These are phyloP conservation scores for Phengaris arion DNA, from an alignment of 2,888 invertebrate species.

Conservation along the genomic window DNA sequence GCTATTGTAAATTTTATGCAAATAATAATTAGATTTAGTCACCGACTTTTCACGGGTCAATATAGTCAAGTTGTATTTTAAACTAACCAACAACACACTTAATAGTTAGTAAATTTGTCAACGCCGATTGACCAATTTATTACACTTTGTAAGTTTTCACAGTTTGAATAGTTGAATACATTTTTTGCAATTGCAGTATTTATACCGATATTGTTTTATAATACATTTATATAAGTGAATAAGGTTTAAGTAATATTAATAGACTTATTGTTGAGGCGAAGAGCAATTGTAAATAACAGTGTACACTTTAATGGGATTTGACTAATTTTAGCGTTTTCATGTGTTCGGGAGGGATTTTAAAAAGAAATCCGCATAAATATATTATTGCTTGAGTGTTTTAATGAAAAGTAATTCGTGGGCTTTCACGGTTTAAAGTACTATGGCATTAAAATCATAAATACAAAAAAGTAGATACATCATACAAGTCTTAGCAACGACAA, in stretches of 20 bases:
- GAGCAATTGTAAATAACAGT: constrained; percentile 58
- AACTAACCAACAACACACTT: background rate
- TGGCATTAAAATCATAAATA: too few relatives aligned
- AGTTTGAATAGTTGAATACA: constrained; percentile 5
- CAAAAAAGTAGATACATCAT: too few relatives aligned
- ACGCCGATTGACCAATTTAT: constrained; percentile 26
- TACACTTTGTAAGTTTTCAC: constrained; percentile 28
- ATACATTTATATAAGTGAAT: constrained; percentile 11
- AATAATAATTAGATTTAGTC: constrained; percentile 39
- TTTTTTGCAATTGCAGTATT: constrained; percentile 26
- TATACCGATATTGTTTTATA: constrained; percentile 23
- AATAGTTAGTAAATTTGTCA: constrained; percentile 24
- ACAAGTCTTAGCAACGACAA: too few relatives aligned
- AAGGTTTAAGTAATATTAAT: constrained; percentile 22
- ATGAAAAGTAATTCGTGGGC: constrained; percentile 40
- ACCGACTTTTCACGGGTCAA: constrained; percentile 22
- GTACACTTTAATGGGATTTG: constrained; percentile 49
- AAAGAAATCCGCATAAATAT: constrained; percentile 27
- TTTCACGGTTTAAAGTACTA: constrained; percentile 66
- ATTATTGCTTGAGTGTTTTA: constrained; percentile 32
- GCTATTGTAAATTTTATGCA: constrained; percentile 64
- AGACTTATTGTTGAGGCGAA: constrained; percentile 39
- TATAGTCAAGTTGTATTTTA: constrained; percentile 26
- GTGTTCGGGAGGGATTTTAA: constrained; percentile 43
- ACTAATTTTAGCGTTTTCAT: constrained; percentile 51